Evolutionary conservation across 2,888 invertebrate species (phyloP).

Genomic region (Philhelius pedissequus): DNA sequence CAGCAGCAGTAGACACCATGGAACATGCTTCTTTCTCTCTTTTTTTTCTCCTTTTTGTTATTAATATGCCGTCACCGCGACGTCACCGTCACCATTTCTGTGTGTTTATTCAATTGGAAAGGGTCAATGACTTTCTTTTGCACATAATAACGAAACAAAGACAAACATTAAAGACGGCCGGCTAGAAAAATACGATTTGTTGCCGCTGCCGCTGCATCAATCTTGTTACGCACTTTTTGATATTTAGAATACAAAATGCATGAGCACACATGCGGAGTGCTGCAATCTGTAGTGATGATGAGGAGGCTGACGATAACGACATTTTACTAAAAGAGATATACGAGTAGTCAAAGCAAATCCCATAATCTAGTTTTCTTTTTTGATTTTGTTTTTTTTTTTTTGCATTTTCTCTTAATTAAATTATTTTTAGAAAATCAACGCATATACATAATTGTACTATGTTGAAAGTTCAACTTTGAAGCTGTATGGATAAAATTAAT

Average conservation of each 20-base stretch:
- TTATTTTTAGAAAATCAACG: not conserved
- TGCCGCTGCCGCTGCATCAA: not conserved
- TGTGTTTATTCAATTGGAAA: conserved; percentile 63
- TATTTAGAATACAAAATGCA: conserved; percentile 54
- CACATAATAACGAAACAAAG: conserved; percentile 39
- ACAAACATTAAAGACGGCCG: conserved; percentile 8
- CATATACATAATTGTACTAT: no score
- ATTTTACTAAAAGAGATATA: not conserved
- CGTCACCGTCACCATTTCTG: conserved; percentile 49
- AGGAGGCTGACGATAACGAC: not conserved
- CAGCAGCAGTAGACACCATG: conserved; percentile 19
- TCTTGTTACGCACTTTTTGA: conserved; percentile 62
- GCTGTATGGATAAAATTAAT: not conserved
- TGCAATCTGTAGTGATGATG: conserved; percentile 15
- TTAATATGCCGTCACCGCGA: conserved; percentile 27
- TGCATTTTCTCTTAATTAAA: conserved; percentile 10
- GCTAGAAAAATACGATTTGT: not conserved
- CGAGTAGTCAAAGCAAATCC: not conserved
- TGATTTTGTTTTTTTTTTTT: not conserved
- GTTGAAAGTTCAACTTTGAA: not conserved
- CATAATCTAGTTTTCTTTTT: not conserved
- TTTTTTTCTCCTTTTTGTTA: not conserved
- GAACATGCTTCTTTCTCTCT: conserved; percentile 44
- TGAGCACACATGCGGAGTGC: conserved; percentile 21
- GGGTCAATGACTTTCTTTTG: conserved; percentile 56